Base-by-base conservation (phyloP, 2,797 vertebrate genomes). In the Sebastes flavidus region DNA sequence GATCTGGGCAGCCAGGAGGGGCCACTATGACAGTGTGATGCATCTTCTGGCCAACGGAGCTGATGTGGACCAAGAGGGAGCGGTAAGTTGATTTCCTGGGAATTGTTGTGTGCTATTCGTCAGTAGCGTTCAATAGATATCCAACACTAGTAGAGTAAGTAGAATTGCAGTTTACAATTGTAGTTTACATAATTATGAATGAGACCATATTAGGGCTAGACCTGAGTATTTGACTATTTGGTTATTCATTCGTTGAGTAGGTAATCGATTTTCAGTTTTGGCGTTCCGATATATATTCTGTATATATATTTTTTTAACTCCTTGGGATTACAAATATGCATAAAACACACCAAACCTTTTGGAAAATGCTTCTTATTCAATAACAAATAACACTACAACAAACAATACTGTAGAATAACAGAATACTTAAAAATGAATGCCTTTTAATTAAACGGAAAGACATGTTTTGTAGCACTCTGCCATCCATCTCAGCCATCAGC, bases 31-130 rank as follows among this genome's bases (percentile, higher is more conserved):
- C 18, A 95, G 97, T 69, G 98, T 99, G 78, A 97, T 96, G 84
- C 97, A 99, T 81, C 95, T 99, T 54, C 86, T 99, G 83, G 97
- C 97, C 75, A 97, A 97, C 68, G 97, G 97, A 65, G 98, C 98
- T 24, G 98, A 99, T 82, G 97, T 99, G 60, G 98, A 99, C 92
- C 99, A 99, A 81, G 99, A 99, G 92, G 99, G 99, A 93, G 97
- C 98, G 58, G 98, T 99, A 91, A 93, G 97, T 95, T 61, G 78
- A 70, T 71, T 13, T 20, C 16, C 32, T 69, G 49, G 38, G 4
- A 55, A 20, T 68, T 24, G 11, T 59, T 60, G 6, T 24, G 52
- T 27, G 1, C 11, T n/a, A 4, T 58, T 12, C 29, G 2, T 25
- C 22, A 34, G 34, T 16, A 12, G n/a, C 6, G 18, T 54, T 52